phyloP scores from a whole-genome alignment of 2,113 vertebrate genomes.

The Salvator merianae region DNA sequence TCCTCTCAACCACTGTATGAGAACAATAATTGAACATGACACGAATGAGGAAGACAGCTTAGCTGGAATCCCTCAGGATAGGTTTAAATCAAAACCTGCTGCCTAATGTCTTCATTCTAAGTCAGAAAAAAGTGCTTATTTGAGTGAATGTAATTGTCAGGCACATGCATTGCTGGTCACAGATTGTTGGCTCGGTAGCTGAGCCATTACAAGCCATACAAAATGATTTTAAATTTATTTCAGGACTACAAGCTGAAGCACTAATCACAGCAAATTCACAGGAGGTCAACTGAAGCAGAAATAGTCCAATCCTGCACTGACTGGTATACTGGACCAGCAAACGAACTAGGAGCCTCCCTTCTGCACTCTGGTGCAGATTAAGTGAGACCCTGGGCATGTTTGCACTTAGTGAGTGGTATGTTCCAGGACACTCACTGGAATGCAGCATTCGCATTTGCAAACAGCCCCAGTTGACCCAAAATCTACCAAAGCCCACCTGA shows the following conservation, averaged over 20 bases:
- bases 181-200: not conserved
- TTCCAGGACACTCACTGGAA: too few species aligned
- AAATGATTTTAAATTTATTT: conserved; percentile 1
- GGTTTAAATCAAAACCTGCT: conserved; percentile 49
- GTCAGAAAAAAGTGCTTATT: conserved; percentile 14
- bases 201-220: not conserved
- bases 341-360: too few species aligned
- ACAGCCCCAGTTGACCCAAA: too few species aligned
- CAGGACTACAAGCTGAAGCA: not conserved
- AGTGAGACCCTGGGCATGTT: too few species aligned
- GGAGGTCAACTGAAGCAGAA: not conserved
- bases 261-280: not conserved
- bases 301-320: not conserved
- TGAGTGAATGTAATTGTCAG: conserved; percentile 18
- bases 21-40: conserved; percentile 51
- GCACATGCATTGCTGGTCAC: not conserved
- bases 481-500: too few species aligned
- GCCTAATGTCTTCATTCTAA: conserved; percentile 23
- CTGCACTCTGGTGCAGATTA: too few species aligned
- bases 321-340: too few species aligned
- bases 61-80: conserved; percentile 37
- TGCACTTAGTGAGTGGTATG: too few species aligned
- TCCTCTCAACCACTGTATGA: conserved; percentile 29
- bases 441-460: too few species aligned
- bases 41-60: conserved; percentile 25